Evolutionary conservation across 2,113 vertebrate species (phyloP), one percentile per base, ranked within the genome.

Genomic region (Python bivittatus): DNA sequence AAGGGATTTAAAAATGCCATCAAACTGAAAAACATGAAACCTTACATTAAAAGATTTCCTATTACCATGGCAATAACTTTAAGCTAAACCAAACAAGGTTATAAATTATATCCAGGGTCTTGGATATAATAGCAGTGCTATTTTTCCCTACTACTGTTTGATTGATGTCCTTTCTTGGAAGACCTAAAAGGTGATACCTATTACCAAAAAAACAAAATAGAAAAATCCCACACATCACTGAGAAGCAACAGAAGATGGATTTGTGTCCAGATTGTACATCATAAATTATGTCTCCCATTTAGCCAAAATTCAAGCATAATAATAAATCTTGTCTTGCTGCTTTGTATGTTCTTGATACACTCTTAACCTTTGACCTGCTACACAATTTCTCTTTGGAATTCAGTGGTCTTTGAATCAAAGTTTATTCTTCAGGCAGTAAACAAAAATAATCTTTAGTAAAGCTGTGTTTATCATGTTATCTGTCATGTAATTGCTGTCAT

Each of bases 51-150:
- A 93, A 90, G 93, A 90, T 95, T 94, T 95, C 86, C 93, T 91
- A 68, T 93, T 92, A 42, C 61, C 56, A 87, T 90, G 89, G 90
- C 95, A 96, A 96, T 95, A 92, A 91, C 93, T 29, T 93, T 93
- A 91, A 89, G 91, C 92, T 91, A 90, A 95, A 84, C 52, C 88
- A 94, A 97, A 95, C 53, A 92, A 85, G 53, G 9, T 93, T 94
- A 92, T 95, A 95, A 96, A 95, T 95, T 92, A 96, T 90, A 92
- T 93, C 53, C 13, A 72, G 87, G 86, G 56, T 94, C 94, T 94
- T 94, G 88, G 88, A 92, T 95, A 0, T 0, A 94, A 94, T 60
- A 90, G 89, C 85, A 20, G 53, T 88, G 60, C 93, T 93, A 33
- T 93, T 92, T 95, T 93, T 92, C 92, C 88, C 85, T 93, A 92